Evolutionary conservation across 2,888 invertebrate species (phyloP), one percentile per base, ranked within the genome.

Genomic region (Masnerella sp.): DNA sequence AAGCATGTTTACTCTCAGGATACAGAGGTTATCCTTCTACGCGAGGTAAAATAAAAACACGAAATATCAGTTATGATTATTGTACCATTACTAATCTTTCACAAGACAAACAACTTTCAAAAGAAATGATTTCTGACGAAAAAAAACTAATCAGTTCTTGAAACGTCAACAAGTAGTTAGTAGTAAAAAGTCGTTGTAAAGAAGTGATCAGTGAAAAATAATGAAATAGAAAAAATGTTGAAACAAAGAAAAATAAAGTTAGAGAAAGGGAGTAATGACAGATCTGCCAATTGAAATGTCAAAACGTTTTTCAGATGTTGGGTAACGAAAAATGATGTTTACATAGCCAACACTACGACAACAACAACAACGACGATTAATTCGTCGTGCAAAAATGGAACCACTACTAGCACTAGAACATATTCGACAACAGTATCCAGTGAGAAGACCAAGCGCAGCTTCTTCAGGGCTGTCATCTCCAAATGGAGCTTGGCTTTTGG

Each of bases 1-100:
- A 67, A 68, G 68, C 14, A 73, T 73, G 73, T 73, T 73, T 62
- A 73, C 58, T 62, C 68, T 56, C 12, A 62, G 62, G 42, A 72
- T 72, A 59, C 59, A 65, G 40, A 68, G 73, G 68, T 68, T 73
- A 73, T 68, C 62, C 15, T 56, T 62, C 14, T 73, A 73, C 15
- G 49, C 72, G 5, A 65, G 72, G 72, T 72, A 54, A 67, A 43
- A 25, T n/a, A n/a, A n/a, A n/a, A n/a, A n/a, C n/a, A n/a, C n/a
- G n/a, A n/a, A n/a, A n/a, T n/a, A n/a, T n/a, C n/a, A n/a, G n/a
- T n/a, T n/a, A n/a, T n/a, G n/a, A n/a, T n/a, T n/a, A n/a, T n/a
- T n/a, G n/a, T n/a, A n/a, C n/a, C n/a, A n/a, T n/a, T n/a, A n/a
- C n/a, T n/a, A n/a, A n/a, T n/a, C n/a, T n/a, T n/a, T 15, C 4